These are phyloP conservation scores for Anagrus nilaparvatae DNA, from an alignment of 1,140 invertebrate species.

Conservation along the genomic window DNA sequence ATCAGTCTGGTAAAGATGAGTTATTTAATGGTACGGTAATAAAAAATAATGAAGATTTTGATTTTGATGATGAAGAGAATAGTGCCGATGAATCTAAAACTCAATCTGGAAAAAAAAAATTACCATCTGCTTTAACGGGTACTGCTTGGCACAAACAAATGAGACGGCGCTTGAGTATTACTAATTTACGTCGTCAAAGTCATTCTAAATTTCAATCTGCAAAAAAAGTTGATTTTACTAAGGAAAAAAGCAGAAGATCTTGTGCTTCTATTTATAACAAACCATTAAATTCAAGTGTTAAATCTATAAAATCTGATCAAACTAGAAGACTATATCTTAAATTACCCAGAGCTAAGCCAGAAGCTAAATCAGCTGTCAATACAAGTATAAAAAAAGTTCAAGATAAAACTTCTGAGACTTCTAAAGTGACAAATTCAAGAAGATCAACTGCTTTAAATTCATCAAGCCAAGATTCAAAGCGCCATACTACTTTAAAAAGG, in stretches of 20 bases:
- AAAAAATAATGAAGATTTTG: too few relatives aligned
- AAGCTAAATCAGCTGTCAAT: constrained; percentile 21
- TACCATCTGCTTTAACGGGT: neutral
- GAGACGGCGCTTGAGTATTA: constrained; percentile 11
- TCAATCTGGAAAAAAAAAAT: too few relatives aligned
- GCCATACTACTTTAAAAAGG: constrained; percentile 7
- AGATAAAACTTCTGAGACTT: constrained; percentile 26
- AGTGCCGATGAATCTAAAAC: too few relatives aligned
- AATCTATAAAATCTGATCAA: constrained; percentile 19
- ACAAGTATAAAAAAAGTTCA: constrained; percentile 27
- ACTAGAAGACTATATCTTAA: constrained; percentile 21
- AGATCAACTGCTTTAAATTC: neutral
- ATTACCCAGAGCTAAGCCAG: constrained; percentile 35
- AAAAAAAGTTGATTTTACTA: constrained; percentile 32
- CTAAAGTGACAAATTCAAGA: constrained; percentile 28
- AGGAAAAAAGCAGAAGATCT: too few relatives aligned
- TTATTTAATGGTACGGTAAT: too few relatives aligned
- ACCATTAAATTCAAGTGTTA: constrained; percentile 22
- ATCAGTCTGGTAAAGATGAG: too few relatives aligned
- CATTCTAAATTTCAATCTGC: constrained; percentile 11
- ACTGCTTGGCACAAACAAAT: neutral
- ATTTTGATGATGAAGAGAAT: too few relatives aligned
- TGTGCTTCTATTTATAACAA: too few relatives aligned
- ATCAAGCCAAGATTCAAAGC: constrained; percentile 7
- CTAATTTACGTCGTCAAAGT: constrained; percentile 17